These are phyloP conservation scores for Morinoia aosen DNA, from an alignment of 2,888 invertebrate genomes.

Conservation along the genomic window DNA sequence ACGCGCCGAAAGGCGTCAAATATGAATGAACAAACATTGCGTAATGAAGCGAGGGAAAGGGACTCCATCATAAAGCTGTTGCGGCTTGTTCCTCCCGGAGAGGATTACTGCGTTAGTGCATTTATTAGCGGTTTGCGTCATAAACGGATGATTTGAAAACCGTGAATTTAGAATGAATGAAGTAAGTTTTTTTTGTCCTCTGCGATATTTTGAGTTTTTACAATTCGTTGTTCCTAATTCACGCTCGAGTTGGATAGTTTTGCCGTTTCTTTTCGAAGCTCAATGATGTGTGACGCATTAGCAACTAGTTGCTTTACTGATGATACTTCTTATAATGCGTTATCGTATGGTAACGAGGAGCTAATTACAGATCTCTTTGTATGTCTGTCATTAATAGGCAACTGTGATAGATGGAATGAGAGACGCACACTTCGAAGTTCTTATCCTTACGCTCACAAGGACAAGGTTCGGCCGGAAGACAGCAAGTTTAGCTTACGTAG, in stretches of 20 bases:
- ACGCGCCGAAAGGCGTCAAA: conserved; percentile 4
- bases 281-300: neutral
- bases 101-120: neutral
- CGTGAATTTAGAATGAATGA: neutral
- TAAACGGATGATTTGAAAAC: neutral
- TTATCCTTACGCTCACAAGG: conserved; percentile 1
- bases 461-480: conserved; percentile 33
- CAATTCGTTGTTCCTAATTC: neutral
- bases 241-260: neutral
- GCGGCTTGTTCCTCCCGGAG: neutral
- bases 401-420: neutral
- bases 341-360: neutral
- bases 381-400: neutral
- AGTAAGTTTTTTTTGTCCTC: neutral
- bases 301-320: neutral
- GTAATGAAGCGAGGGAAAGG: neutral
- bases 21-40: neutral
- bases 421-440: neutral
- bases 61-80: neutral
- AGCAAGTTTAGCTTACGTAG: conserved; percentile 29
- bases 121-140: neutral
- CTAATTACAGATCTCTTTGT: neutral
- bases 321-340: neutral
- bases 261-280: neutral
- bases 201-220: neutral